phyloP scores from a whole-genome alignment of 2,888 invertebrate genomes.

The Machimus rusticus region DNA sequence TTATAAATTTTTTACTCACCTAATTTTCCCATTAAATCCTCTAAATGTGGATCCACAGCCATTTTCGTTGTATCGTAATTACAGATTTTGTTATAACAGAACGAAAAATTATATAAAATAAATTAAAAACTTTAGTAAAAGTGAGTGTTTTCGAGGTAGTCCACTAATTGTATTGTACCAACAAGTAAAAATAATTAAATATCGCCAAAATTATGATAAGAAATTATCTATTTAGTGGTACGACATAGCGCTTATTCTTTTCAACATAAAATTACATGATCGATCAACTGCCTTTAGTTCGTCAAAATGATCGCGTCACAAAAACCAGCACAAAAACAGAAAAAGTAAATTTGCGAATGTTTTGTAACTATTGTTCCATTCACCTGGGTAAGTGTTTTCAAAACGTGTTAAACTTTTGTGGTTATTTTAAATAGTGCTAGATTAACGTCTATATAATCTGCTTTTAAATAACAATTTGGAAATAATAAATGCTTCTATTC shows the following conservation, averaged over 20 bases:
- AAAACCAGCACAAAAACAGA: not conserved
- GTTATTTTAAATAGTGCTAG: not conserved
- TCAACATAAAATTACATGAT: not conserved
- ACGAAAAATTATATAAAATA: not conserved
- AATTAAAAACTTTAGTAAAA: not conserved
- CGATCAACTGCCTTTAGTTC: not conserved
- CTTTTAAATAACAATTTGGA: not conserved
- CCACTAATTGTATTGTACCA: not conserved
- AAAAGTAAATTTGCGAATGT: not conserved
- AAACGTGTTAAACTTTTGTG: not conserved
- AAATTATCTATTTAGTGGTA: not conserved
- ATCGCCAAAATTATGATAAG: not conserved
- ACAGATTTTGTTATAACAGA: not conserved
- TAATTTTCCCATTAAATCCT: constrained; percentile 73
- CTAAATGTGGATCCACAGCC: constrained; percentile 72
- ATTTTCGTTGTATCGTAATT: constrained; percentile 54
- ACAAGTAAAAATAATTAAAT: not conserved
- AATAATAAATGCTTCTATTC: not conserved
- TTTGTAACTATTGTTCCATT: constrained; percentile 9
- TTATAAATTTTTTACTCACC: too few relatives aligned
- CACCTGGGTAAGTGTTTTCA: not conserved
- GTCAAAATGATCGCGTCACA: not conserved
- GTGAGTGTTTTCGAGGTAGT: not conserved
- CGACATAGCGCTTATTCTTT: not conserved
- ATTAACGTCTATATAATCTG: not conserved